These are phyloP conservation scores for Argyra leucocephala DNA, from an alignment of 2,888 invertebrate species.

Conservation along the genomic window DNA sequence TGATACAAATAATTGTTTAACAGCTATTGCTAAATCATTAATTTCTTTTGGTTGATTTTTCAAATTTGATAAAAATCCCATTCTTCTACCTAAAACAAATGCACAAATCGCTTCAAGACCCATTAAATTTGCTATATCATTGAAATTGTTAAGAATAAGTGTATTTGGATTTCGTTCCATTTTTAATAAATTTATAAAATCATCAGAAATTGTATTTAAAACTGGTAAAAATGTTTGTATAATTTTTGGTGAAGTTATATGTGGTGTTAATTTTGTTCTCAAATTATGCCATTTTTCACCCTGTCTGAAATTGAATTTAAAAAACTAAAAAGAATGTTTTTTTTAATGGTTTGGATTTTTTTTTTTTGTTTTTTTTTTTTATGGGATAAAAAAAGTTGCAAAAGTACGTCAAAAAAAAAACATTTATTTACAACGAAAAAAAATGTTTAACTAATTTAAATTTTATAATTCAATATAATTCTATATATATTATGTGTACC, in stretches of 20 bases:
- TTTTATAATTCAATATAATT: too few species aligned
- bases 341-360: background rate
- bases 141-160: slow-evolving; percentile 53
- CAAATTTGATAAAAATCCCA: slow-evolving; percentile 56
- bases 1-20: slow-evolving; percentile 66
- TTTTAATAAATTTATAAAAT: slow-evolving; percentile 60
- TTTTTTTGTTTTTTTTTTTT: background rate
- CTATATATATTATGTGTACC: too few species aligned
- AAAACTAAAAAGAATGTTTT: background rate
- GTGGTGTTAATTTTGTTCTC: slow-evolving; percentile 61
- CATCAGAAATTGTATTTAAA: slow-evolving; percentile 64
- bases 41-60: slow-evolving; percentile 50
- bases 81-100: slow-evolving; percentile 65
- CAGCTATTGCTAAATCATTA: slow-evolving; percentile 58
- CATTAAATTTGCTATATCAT: slow-evolving; percentile 65
- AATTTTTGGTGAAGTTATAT: slow-evolving; percentile 65
- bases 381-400: background rate
- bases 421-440: too few species aligned
- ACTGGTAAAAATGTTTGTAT: slow-evolving; percentile 66
- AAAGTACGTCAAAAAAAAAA: too few species aligned
- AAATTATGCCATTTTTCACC: slow-evolving; percentile 70
- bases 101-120: slow-evolving; percentile 75
- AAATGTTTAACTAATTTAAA: too few species aligned
- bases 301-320: slow-evolving; percentile 46
- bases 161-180: slow-evolving; percentile 47